A percentile compares a stretch with the other conserved stretches of the same genome.
These are phyloP conservation scores for Gobio occitaniae DNA, from an alignment of 2,797 vertebrate genomes.

Conservation along the genomic window DNA sequence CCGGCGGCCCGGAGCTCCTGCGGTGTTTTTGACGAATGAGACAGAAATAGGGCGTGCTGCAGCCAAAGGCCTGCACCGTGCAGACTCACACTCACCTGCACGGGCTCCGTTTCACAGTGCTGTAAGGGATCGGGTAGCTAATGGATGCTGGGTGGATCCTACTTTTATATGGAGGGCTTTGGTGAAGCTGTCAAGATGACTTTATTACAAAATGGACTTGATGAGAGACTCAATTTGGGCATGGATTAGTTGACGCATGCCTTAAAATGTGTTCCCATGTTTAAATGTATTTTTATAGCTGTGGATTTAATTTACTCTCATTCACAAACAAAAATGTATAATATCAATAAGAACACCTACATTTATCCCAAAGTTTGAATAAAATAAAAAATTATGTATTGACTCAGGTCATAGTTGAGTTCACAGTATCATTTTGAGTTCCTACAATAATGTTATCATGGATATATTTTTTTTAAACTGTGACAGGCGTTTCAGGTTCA, in stretches of 20 bases:
- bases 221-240: slow-evolving; percentile 1
- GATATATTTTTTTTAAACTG: neutral
- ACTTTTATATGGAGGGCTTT: slow-evolving; percentile 28
- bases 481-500: neutral
- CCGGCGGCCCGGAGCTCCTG: slow-evolving; percentile 23
- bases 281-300: neutral
- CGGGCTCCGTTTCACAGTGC: slow-evolving; percentile 40
- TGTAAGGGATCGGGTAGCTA: neutral
- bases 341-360: neutral
- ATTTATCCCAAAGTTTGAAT: neutral
- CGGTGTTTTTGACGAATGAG: slow-evolving; percentile 42
- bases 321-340: neutral
- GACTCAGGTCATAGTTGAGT: neutral
- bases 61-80: slow-evolving; percentile 4
- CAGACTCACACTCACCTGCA: slow-evolving; percentile 37
- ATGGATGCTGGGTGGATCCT: slow-evolving; percentile 25
- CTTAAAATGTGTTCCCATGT: neutral
- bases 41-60: slow-evolving; percentile 14
- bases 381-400: neutral
- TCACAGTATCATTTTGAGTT: neutral
- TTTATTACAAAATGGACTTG: slow-evolving; percentile 22
- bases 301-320: neutral
- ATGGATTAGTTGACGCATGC: neutral
- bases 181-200: slow-evolving; percentile 2
- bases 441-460: neutral